Evolutionary conservation across 2,888 invertebrate genomes (phyloP).

Genomic region (Acrocera orbiculus): DNA sequence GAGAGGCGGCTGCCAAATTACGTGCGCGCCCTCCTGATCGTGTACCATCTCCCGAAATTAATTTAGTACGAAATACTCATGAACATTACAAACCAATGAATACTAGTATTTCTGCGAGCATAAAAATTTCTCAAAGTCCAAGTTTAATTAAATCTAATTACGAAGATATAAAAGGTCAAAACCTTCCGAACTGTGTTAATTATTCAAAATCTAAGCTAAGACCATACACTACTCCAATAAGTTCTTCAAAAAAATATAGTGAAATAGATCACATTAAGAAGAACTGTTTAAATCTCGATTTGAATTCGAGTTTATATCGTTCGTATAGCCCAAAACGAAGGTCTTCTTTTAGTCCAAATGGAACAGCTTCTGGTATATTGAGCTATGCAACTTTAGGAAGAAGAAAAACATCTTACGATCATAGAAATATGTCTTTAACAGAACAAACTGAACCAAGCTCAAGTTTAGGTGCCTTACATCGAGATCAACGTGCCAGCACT

Average conservation of each 20-base stretch:
- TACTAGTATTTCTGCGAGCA: constrained; percentile 24
- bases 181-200: constrained; percentile 20
- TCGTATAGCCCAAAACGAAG: constrained; percentile 29
- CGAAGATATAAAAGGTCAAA: constrained; percentile 27
- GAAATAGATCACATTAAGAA: constrained; percentile 4
- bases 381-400: constrained; percentile 29
- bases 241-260: not conserved
- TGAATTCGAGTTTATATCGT: constrained; percentile 16
- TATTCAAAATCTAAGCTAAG: constrained; percentile 23
- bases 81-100: constrained; percentile 27
- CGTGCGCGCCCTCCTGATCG: constrained; percentile 14
- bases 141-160: no score
- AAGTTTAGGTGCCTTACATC: constrained; percentile 6
- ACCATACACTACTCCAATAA: constrained; percentile 17
- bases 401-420: constrained; percentile 24
- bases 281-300: constrained; percentile 3
- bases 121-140: no score
- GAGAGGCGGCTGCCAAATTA: constrained; percentile 17
- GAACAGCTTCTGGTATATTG: constrained; percentile 18
- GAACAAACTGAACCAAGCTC: constrained; percentile 16
- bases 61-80: constrained; percentile 14
- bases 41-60: constrained; percentile 24
- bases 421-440: constrained; percentile 26
- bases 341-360: constrained; percentile 25
- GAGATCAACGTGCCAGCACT: constrained; percentile 7